These are phyloP conservation scores for Spodoptera littoralis DNA, from an alignment of 2,888 invertebrate species.

Conservation along the genomic window DNA sequence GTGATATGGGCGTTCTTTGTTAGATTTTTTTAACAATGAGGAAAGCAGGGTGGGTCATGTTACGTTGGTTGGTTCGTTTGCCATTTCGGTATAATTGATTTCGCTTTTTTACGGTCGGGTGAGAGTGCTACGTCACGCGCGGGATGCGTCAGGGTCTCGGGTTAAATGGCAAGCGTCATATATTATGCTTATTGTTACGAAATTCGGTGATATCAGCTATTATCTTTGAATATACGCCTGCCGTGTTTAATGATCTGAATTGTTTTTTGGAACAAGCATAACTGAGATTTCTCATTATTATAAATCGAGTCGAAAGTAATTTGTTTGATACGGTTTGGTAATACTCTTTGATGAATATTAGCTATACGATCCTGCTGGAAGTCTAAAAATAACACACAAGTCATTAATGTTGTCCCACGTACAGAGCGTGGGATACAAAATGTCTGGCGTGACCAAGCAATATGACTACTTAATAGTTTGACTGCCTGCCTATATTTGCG, in stretches of 20 bases:
- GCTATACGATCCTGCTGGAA: neutral
- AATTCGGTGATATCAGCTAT: conserved; percentile 26
- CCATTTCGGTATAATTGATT: conserved; percentile 86
- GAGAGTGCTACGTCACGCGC: conserved; percentile 76
- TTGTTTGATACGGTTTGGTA: too few relatives aligned
- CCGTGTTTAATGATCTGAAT: too few relatives aligned
- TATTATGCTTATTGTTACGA: conserved; percentile 42
- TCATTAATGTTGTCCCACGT: conserved; percentile 1
- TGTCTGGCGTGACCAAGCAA: conserved; percentile 4
- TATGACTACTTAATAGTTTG: conserved; percentile 10
- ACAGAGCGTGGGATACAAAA: conserved; percentile 6
- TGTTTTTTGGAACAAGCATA: too few relatives aligned
- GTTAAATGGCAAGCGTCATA: conserved; percentile 61
- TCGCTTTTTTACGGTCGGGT: conserved; percentile 84
- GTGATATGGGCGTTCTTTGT: conserved; percentile 52
- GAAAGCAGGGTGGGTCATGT: conserved; percentile 60
- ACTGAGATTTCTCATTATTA: too few relatives aligned
- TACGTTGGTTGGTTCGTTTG: conserved; percentile 71
- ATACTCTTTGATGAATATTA: too few relatives aligned
- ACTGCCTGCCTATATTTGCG: neutral
- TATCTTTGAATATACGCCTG: conserved; percentile 4
- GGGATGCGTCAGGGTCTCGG: conserved; percentile 66
- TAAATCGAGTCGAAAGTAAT: too few relatives aligned
- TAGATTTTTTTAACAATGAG: conserved; percentile 49
- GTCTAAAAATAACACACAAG: neutral